A percentile compares a stretch with the other conserved stretches of the same genome.
These are phyloP conservation scores for Eilema depressum DNA, from an alignment of 2,888 invertebrate genomes.

Conservation along the genomic window DNA sequence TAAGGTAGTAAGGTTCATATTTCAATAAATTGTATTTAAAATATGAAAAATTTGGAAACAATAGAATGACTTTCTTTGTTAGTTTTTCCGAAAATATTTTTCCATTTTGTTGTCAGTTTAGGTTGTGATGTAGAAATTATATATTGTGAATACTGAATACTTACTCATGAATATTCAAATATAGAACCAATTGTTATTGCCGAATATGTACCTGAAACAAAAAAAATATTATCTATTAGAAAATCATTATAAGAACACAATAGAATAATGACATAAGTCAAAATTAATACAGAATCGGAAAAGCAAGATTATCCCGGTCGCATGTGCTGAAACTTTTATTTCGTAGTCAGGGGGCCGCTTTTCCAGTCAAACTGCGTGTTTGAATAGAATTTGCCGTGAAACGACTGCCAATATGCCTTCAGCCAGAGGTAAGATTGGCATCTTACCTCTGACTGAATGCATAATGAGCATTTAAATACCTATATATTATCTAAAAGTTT, in stretches of 20 bases:
- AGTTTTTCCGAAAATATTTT: slow-evolving; percentile 1
- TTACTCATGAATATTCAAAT: neutral
- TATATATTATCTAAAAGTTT: too few relatives aligned
- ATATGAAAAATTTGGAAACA: neutral
- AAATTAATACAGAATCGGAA: too few relatives aligned
- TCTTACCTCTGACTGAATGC: too few relatives aligned
- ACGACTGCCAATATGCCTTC: too few relatives aligned
- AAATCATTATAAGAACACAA: neutral
- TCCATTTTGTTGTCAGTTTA: neutral
- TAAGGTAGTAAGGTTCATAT: slow-evolving; percentile 42
- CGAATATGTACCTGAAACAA: slow-evolving; percentile 45
- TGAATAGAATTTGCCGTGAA: too few relatives aligned
- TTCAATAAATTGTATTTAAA: neutral
- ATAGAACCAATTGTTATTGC: slow-evolving; percentile 15
- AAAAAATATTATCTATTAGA: slow-evolving; percentile 6
- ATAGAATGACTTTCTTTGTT: neutral
- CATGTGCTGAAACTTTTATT: too few relatives aligned
- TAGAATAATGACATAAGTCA: neutral
- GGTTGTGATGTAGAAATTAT: too few relatives aligned
- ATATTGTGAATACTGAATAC: neutral
- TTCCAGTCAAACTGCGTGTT: too few relatives aligned
- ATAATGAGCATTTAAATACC: too few relatives aligned
- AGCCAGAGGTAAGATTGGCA: too few relatives aligned
- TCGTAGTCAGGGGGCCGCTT: too few relatives aligned
- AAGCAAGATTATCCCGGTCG: too few relatives aligned